Percentiles rank a stretch among this genome's conserved stretches.
phyloP scores from a whole-genome alignment of 2,113 vertebrate genomes.

The Lepisosteus osseus region DNA sequence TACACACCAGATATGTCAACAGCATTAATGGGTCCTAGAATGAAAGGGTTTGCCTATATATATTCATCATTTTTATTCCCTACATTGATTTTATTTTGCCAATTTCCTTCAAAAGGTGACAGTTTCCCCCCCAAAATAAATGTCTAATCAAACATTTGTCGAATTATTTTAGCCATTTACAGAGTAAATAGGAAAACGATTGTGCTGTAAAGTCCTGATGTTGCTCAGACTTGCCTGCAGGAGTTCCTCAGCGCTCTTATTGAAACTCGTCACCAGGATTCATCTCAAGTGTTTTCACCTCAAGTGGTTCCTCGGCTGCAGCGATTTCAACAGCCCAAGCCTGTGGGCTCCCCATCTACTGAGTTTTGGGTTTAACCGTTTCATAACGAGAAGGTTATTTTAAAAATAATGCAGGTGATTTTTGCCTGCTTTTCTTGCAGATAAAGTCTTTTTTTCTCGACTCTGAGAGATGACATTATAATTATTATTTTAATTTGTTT shows the following conservation, averaged over 20 bases:
- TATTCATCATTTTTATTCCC: slow-evolving; percentile 24
- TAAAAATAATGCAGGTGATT: no score
- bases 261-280: background rate
- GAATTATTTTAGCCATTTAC: slow-evolving; percentile 31
- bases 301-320: no score
- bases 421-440: no score
- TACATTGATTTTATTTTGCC: slow-evolving; percentile 34
- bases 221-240: background rate
- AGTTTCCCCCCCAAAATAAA: slow-evolving; percentile 33
- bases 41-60: slow-evolving; percentile 3
- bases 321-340: no score
- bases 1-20: background rate
- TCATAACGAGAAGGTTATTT: no score
- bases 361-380: no score
- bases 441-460: no score
- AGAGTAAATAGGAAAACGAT: slow-evolving; percentile 38
- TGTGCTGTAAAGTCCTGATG: slow-evolving; percentile 26
- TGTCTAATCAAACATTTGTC: slow-evolving; percentile 35
- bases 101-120: slow-evolving; percentile 32
- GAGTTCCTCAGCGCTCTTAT: background rate
- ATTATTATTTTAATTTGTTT: no score
- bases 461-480: no score
- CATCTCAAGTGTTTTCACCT: background rate
- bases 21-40: background rate
- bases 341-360: no score